Evolutionary conservation across 1,140 invertebrate species (phyloP), one percentile per base, ranked within the genome.

Genomic region (Oryctes rhinoceros): DNA sequence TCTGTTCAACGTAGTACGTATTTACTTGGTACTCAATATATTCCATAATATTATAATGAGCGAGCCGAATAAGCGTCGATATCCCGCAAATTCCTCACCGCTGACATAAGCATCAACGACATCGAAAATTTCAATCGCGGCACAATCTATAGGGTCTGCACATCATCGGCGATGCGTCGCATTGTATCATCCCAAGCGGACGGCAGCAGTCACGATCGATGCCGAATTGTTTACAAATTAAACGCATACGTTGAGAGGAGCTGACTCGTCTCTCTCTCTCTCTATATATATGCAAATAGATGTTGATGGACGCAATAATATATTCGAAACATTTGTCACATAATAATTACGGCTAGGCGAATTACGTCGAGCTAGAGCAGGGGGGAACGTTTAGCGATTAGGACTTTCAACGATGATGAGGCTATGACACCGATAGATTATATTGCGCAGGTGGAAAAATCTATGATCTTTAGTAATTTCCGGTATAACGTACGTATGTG

Each of bases 141-240:
- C n/a, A 53, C 49, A 13, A 53, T 53, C 49, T 30, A 13, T 53
- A 7, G n/a, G 5, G 5, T 4, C 5, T 5, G 5, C 3, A 44
- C 5, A 10, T 44, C 39, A 44, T 44, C 39, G 9, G 9, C 3
- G 39, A 1, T 44, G 5, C 39, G 39, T 10, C 39, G 39, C 39
- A 44, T 30, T 30, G 24, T 30, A 48, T 53, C 49, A n/a, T 15
- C 49, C 4, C 4, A 13, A 4, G 49, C 13, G 49, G 49, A 13
- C 49, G 4, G 49, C 13, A n/a, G n/a, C 49, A 13, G 49, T 53
- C n/a, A 53, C 49, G 13, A 53, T 53, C 49, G 49, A 53, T 53
- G 49, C 49, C 49, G 49, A 53, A 53, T 11, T 53, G 49, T 53
- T 53, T 53, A 53, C 49, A 53, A 11, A 53, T 53, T 53, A 53